phyloP scores from a whole-genome alignment of 2,797 vertebrate species.

The Pangasius mekongensis region DNA sequence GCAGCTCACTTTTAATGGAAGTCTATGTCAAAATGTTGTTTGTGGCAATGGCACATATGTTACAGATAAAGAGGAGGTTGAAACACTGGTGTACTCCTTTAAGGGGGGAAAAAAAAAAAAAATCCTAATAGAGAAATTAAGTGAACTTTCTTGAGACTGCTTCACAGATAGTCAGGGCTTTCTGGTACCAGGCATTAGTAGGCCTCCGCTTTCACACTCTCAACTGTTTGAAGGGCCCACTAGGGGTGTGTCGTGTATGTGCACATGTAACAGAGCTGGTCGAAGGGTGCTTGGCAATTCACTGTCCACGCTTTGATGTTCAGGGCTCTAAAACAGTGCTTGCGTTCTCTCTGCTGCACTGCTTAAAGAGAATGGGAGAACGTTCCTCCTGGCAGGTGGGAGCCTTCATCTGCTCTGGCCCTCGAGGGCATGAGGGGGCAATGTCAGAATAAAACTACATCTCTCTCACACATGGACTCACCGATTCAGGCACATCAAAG shows the following conservation, averaged over 20 bases:
- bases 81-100: neutral
- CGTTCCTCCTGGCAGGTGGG: conserved; percentile 55
- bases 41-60: neutral
- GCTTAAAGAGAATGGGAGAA: conserved; percentile 59
- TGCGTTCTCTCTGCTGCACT: conserved; percentile 38
- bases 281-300: conserved; percentile 49
- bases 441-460: conserved; percentile 49
- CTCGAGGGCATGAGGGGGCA: conserved; percentile 46
- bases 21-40: neutral
- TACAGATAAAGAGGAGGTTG: neutral
- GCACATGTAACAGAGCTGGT: conserved; percentile 39
- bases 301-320: conserved; percentile 57
- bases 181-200: conserved; percentile 34
- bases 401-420: conserved; percentile 55
- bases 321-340: conserved; percentile 41
- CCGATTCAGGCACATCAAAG: conserved; percentile 53
- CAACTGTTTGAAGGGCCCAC: conserved; percentile 42
- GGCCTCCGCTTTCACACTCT: conserved; percentile 35
- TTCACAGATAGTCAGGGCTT: neutral
- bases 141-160: neutral
- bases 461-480: conserved; percentile 35
- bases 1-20: conserved; percentile 1
- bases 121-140: neutral
- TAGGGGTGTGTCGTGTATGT: conserved; percentile 33
- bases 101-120: neutral